Base-by-base conservation (phyloP, 2,888 invertebrate genomes). In the Fragum sueziense region DNA sequence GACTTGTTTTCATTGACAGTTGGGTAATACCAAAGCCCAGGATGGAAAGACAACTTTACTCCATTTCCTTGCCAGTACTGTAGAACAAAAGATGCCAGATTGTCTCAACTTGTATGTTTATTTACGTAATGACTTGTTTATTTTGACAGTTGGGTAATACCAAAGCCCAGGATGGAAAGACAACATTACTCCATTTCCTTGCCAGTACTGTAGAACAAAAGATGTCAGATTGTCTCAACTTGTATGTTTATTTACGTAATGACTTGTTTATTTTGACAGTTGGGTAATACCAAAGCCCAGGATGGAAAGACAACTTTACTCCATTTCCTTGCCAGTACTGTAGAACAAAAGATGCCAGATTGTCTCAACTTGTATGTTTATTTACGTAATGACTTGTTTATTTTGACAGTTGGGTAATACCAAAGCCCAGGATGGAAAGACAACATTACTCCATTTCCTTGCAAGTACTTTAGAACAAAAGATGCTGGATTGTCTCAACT, bases 31-130 rank as follows among this genome's bases (percentile, higher is more conserved):
- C 1, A 99, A 99, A 94, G 97, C 98, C 91, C 94, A 96, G 57
- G 97, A 99, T 89, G 98, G 98, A 92, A 97, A 97, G 90, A 96
- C 96, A 83, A 99, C 98, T 0, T 94, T 99, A 29, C 94, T 99
- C 65, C 99, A 99, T 93, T 99, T 97, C 91, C 94, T 99, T 74
- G 97, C 96, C 0, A 96, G 97, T 85, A 96, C 96, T 0, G 95
- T 98, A 78, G 98, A 99, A 93, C 95, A 94, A 74, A 97, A 98
- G 89, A 97, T 97, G 93, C 97, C 97, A 0, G 98, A 98, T 70
- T 95, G 96, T 31, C 92, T 97, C 20, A 95, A 94, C 74, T 98
- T 98, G 90, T 94, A 95, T 0, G 97, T n/a, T n/a, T n/a, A n/a
- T n/a, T n/a, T n/a, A n/a, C n/a, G n/a, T n/a, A n/a, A n/a, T n/a